Conservation (phyloP, 2,797 vertebrate genomes). For the Helicolenus hilgendorfi region DNA sequence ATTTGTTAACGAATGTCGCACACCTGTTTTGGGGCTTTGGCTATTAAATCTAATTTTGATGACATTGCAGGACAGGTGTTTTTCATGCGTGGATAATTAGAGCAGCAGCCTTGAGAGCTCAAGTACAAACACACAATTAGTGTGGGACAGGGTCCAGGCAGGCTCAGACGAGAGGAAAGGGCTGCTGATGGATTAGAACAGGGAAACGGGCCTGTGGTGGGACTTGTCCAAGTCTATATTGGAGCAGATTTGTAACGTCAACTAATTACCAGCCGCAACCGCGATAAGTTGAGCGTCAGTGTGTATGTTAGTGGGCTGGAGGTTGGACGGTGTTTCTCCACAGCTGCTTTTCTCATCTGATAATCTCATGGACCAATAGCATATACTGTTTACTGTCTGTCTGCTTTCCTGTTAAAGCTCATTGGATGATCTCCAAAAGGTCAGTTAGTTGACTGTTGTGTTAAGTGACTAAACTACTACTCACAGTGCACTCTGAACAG, state of each 20-base stretch:
- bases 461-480: background rate
- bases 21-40: slow-evolving; percentile 75
- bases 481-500: background rate
- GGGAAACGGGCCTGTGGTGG: background rate
- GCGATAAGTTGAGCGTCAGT: background rate
- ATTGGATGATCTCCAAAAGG: background rate
- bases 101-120: slow-evolving; percentile 69
- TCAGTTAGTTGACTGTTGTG: background rate
- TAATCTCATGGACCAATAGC: background rate
- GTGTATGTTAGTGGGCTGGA: background rate
- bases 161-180: slow-evolving; percentile 2
- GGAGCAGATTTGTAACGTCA: background rate
- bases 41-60: slow-evolving; percentile 78
- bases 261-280: background rate
- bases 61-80: slow-evolving; percentile 77
- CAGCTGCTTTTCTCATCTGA: background rate
- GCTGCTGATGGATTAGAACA: slow-evolving; percentile 24
- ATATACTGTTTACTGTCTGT: too few species aligned
- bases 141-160: slow-evolving; percentile 50
- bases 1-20: slow-evolving; percentile 53
- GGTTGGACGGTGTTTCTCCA: background rate
- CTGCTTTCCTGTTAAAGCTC: background rate
- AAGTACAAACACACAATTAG: slow-evolving; percentile 77
- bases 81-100: slow-evolving; percentile 82
- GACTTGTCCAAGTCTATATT: background rate